Evolutionary conservation across 2,113 vertebrate genomes (phyloP).

Genomic region (Petaurus breviceps): DNA sequence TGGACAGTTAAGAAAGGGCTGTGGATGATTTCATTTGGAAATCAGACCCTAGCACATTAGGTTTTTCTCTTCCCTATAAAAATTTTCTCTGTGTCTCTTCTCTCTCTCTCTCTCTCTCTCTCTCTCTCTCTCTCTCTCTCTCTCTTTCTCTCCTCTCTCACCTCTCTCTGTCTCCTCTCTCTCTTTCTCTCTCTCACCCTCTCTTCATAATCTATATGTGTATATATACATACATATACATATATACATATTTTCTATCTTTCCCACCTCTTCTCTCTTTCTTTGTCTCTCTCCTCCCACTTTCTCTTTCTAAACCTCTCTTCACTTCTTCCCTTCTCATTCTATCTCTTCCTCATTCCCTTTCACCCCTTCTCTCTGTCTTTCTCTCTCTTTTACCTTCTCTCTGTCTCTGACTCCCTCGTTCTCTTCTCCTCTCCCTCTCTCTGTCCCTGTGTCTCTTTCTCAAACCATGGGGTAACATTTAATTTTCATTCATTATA

Average conservation of each 20-base stretch:
- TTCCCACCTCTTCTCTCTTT: neutral
- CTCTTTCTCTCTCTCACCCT: too few species aligned
- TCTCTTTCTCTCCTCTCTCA: too few species aligned
- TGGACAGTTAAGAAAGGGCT: slow-evolving; percentile 42
- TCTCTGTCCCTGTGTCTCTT: neutral
- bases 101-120: neutral
- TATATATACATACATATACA: too few species aligned
- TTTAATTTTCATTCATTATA: neutral
- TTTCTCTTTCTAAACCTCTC: too few species aligned
- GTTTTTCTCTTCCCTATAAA: neutral
- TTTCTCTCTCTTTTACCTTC: too few species aligned
- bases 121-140: too few species aligned
- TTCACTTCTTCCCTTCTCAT: too few species aligned
- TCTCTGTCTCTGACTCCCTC: neutral
- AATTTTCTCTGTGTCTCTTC: too few species aligned
- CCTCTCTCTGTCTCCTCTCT: neutral
- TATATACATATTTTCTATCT: too few species aligned
- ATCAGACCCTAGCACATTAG: slow-evolving; percentile 34
- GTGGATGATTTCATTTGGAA: slow-evolving; percentile 51
- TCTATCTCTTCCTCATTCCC: neutral
- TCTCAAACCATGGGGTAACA: neutral
- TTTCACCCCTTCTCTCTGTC: too few species aligned
- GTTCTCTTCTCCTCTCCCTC: neutral
- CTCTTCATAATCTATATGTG: too few species aligned
- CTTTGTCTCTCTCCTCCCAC: too few species aligned